Evolutionary conservation across 2,113 vertebrate species (phyloP), one percentile per base, ranked within the genome.

Genomic region (Deroptyus accipitrinus): DNA sequence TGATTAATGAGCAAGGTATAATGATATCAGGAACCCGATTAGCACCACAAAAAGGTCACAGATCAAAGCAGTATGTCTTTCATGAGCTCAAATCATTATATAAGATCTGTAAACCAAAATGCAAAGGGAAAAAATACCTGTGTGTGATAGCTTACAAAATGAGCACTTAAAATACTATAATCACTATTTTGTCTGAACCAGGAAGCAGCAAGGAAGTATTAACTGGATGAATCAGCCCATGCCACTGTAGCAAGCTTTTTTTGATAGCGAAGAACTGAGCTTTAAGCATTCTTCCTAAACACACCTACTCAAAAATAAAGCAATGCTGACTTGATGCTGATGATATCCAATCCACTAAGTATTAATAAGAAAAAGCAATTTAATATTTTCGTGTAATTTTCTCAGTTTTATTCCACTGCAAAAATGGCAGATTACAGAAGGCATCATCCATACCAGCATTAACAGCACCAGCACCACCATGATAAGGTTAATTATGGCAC

Each of bases 21-120:
- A 98, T 98, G 98, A 98, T 99, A 99, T 98, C 98, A 99, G 98
- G 98, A 98, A 98, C 98, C 98, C 98, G 98, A 98, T 99, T 99
- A 99, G 97, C 98, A 98, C 98, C 98, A 98, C 98, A 98, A 97
- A 98, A 98, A 98, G 99, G 98, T 99, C 99, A 99, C 98, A 98
- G 98, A 99, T 98, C 99, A 99, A 98, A 99, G 98, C 94, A 97
- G 98, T 98, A 97, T 98, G 97, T 97, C 98, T 98, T 98, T 98
- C 98, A 98, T 98, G 98, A 98, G 97, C 97, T 97, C 93, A 68
- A 98, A 98, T 98, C 97, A 25, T 87, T 95, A 96, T 55, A 76
- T 88, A 96, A 97, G 97, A 98, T 98, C 97, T 97, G 96, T 54
- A 98, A 97, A 96, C 92, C 76, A 88, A 95, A 96, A 96, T 96